Percentiles rank a stretch among this genome's conserved stretches.
These are phyloP conservation scores for Polia nebulosa DNA, from an alignment of 2,888 invertebrate species.

Conservation along the genomic window DNA sequence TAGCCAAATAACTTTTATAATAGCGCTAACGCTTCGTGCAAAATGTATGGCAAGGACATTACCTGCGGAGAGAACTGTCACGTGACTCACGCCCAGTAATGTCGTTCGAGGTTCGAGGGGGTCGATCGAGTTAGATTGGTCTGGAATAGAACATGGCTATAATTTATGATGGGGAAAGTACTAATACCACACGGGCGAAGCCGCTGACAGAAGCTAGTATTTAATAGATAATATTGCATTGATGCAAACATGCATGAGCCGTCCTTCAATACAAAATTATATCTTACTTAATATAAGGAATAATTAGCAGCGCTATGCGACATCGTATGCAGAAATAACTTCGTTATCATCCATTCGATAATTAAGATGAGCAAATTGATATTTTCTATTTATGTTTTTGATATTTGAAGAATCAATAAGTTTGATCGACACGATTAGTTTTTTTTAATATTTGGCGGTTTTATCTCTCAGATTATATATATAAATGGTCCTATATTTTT, in stretches of 20 bases:
- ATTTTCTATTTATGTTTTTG: not conserved
- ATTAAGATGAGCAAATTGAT: slow-evolving; percentile 5
- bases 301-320: not conserved
- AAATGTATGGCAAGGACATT: too few relatives aligned
- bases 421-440: not conserved
- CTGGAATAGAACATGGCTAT: too few relatives aligned
- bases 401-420: not conserved
- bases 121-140: too few relatives aligned
- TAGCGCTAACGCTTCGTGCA: too few relatives aligned
- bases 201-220: too few relatives aligned
- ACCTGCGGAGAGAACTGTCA: too few relatives aligned
- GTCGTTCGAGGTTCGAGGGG: too few relatives aligned
- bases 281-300: not conserved
- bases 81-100: too few relatives aligned
- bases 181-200: too few relatives aligned
- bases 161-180: too few relatives aligned
- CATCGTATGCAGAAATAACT: slow-evolving; percentile 7
- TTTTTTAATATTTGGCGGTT: not conserved
- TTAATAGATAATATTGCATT: not conserved
- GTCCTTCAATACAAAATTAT: not conserved
- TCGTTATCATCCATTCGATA: not conserved
- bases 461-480: not conserved
- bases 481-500: not conserved
- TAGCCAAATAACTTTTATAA: too few relatives aligned
- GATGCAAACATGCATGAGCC: not conserved